phyloP scores from a whole-genome alignment of 2,113 vertebrate genomes.

The Notothenia coriiceps region DNA sequence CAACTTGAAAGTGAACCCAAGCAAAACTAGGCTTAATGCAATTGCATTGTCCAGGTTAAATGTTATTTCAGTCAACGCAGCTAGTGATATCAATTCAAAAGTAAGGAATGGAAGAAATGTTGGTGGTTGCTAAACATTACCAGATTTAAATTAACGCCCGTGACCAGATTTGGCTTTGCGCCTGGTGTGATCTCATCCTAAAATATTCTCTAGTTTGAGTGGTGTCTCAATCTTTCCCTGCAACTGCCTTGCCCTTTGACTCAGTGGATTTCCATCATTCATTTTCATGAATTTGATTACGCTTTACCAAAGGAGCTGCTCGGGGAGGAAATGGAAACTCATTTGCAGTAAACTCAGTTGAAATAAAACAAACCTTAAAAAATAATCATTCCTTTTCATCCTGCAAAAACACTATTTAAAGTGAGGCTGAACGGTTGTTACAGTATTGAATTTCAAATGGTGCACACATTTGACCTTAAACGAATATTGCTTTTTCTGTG shows the following conservation, averaged over 20 bases:
- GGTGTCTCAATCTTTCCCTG: not conserved
- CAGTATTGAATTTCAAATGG: too few species aligned
- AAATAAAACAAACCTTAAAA: not conserved
- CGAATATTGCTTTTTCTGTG: too few species aligned
- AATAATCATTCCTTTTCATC: not conserved
- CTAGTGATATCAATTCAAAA: not conserved
- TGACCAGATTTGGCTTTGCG: too few species aligned
- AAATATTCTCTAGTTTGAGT: not conserved
- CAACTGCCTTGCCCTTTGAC: not conserved
- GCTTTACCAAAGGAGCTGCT: not conserved
- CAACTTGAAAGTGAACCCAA: not conserved
- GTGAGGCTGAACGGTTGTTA: not conserved
- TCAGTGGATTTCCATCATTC: conserved; percentile 2
- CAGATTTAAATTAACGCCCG: too few species aligned
- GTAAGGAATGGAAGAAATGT: not conserved
- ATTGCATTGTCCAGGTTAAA: conserved; percentile 20
- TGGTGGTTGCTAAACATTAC: not conserved
- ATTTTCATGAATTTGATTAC: too few species aligned
- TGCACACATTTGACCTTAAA: too few species aligned
- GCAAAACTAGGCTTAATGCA: conserved; percentile 32
- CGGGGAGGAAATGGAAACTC: not conserved
- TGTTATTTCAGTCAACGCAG: conserved; percentile 15
- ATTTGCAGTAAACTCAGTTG: not conserved
- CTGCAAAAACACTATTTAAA: not conserved
- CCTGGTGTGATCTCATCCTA: too few species aligned